Evolutionary conservation across 2,888 invertebrate genomes (phyloP).

Genomic region (Drosophila silvestris): DNA sequence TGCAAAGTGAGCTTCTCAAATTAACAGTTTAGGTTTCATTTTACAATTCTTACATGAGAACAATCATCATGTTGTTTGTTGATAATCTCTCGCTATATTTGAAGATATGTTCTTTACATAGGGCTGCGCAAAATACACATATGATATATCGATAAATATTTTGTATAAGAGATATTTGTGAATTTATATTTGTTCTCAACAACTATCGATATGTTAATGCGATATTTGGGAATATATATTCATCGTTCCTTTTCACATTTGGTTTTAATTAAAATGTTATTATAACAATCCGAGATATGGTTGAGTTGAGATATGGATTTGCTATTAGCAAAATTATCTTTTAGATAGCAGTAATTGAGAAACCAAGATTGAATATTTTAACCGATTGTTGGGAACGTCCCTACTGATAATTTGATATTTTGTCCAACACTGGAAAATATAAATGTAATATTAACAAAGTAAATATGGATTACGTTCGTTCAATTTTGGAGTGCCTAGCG

Average conservation of each 20-base stretch:
- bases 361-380: neutral
- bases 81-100: neutral
- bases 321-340: neutral
- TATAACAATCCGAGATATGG: neutral
- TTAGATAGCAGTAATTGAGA: neutral
- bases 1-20: neutral
- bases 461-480: constrained; percentile 83
- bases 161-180: neutral
- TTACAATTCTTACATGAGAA: constrained; percentile 37
- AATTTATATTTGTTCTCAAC: too few species aligned
- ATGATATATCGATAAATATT: neutral
- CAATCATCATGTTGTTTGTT: constrained; percentile 37
- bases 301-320: neutral
- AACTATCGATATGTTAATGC: neutral
- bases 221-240: neutral
- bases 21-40: neutral
- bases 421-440: constrained; percentile 24
- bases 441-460: constrained; percentile 21
- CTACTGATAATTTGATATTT: neutral
- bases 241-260: neutral
- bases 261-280: neutral
- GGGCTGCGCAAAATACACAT: neutral
- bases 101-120: neutral
- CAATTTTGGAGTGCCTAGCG: constrained; percentile 80
- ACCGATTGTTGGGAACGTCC: constrained; percentile 15